Conservation (phyloP, 2,797 vertebrate genomes). For the Gymnocypris eckloni region DNA sequence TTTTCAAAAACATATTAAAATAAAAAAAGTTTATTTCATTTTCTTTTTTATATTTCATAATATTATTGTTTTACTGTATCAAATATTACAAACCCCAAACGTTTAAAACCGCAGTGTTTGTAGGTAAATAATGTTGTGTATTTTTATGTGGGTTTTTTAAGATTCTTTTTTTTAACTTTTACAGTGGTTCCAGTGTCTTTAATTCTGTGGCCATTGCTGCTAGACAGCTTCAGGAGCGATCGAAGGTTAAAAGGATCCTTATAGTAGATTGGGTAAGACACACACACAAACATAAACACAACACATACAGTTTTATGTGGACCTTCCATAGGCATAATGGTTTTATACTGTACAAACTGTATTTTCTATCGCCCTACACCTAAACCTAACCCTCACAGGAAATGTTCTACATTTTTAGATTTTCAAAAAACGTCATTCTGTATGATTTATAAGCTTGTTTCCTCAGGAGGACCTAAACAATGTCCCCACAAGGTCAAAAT, state of each 20-base stretch:
- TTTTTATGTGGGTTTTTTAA: background rate
- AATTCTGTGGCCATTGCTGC: constrained; percentile 93
- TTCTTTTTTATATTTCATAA: background rate
- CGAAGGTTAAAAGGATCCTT: constrained; percentile 88
- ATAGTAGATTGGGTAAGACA: constrained; percentile 92
- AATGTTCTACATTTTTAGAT: background rate
- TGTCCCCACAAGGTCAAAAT: too few relatives aligned
- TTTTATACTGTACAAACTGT: too few relatives aligned
- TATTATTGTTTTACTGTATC: background rate
- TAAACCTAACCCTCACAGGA: background rate
- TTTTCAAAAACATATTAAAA: background rate
- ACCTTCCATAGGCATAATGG: too few relatives aligned
- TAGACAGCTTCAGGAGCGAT: constrained; percentile 87
- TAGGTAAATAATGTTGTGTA: background rate
- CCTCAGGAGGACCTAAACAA: background rate
- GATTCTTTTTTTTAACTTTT: background rate
- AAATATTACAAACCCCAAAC: background rate
- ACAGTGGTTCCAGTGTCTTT: constrained; percentile 78
- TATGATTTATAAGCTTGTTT: background rate
- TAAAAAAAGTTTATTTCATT: background rate
- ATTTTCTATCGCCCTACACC: too few relatives aligned
- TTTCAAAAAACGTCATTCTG: background rate
- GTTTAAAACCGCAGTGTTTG: background rate
- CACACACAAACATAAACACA: background rate
- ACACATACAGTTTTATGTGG: too few relatives aligned